phyloP scores from a whole-genome alignment of 2,888 invertebrate species.

The Nomada hirtipes region DNA sequence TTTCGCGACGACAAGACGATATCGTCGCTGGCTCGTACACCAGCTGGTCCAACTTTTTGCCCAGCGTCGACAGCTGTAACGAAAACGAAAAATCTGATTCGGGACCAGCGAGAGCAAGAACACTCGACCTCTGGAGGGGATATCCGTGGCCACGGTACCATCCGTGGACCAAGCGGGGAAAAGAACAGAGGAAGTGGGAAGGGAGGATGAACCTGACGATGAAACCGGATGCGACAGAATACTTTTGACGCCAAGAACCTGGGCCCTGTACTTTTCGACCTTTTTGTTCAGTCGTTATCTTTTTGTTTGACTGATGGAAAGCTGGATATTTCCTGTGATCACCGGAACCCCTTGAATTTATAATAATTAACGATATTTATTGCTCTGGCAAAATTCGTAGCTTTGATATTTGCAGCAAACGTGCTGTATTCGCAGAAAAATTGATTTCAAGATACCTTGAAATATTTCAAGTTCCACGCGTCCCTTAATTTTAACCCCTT shows the following conservation, averaged over 20 bases:
- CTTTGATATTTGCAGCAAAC: not conserved
- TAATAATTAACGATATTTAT: not conserved
- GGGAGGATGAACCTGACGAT: slow-evolving; percentile 8
- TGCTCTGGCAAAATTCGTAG: not conserved
- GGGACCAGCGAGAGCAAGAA: slow-evolving; percentile 70
- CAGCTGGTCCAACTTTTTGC: slow-evolving; percentile 86
- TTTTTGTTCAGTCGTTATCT: not conserved
- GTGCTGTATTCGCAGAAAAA: no score
- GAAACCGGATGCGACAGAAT: slow-evolving; percentile 49
- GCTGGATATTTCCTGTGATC: not conserved
- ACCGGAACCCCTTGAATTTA: not conserved
- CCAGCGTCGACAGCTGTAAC: slow-evolving; percentile 83
- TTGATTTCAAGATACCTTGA: no score
- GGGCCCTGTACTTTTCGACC: not conserved
- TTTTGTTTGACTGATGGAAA: not conserved
- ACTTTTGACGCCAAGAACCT: not conserved
- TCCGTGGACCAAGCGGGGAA: slow-evolving; percentile 20
- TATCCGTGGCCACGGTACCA: slow-evolving; percentile 21
- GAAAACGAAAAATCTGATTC: slow-evolving; percentile 70
- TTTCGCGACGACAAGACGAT: slow-evolving; percentile 35
- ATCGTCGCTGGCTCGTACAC: slow-evolving; percentile 81
- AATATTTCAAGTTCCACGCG: no score
- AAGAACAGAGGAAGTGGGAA: not conserved
- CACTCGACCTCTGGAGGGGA: slow-evolving; percentile 31
- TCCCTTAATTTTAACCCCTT: no score